phyloP scores from a whole-genome alignment of 1,140 invertebrate species.

The Brachionus sp. region DNA sequence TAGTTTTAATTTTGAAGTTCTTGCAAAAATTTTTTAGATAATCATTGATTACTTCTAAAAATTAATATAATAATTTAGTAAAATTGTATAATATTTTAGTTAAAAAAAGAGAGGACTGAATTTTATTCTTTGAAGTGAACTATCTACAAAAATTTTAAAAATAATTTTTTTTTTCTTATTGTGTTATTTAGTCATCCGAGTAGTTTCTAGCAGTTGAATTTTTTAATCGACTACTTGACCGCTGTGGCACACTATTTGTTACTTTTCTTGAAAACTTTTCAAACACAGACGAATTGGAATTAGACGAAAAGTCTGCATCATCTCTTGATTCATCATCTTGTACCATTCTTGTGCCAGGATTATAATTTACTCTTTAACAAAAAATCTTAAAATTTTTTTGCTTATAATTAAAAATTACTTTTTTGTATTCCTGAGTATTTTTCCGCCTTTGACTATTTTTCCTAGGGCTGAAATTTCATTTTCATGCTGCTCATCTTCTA shows the following conservation, averaged over 20 bases:
- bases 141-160: not conserved
- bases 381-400: not conserved
- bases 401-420: not conserved
- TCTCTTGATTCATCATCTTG: not conserved
- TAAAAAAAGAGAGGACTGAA: not conserved
- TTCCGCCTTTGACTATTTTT: not conserved
- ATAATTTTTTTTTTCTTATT: too few relatives aligned
- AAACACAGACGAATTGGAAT: not conserved
- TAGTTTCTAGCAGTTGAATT: not conserved
- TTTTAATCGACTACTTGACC: not conserved
- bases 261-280: not conserved
- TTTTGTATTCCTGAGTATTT: not conserved
- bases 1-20: too few relatives aligned
- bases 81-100: not conserved
- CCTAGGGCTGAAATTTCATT: not conserved
- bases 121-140: not conserved
- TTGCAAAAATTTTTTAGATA: too few relatives aligned
- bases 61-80: too few relatives aligned
- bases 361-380: not conserved
- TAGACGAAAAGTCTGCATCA: not conserved
- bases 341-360: too few relatives aligned
- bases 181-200: not conserved
- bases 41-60: too few relatives aligned
- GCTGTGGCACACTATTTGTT: not conserved
- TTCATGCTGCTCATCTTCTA: not conserved